Percentiles rank a stretch among this genome's conserved stretches.
Evolutionary conservation across 1,140 invertebrate species (phyloP).

Genomic region (Aphidius gifuensis): DNA sequence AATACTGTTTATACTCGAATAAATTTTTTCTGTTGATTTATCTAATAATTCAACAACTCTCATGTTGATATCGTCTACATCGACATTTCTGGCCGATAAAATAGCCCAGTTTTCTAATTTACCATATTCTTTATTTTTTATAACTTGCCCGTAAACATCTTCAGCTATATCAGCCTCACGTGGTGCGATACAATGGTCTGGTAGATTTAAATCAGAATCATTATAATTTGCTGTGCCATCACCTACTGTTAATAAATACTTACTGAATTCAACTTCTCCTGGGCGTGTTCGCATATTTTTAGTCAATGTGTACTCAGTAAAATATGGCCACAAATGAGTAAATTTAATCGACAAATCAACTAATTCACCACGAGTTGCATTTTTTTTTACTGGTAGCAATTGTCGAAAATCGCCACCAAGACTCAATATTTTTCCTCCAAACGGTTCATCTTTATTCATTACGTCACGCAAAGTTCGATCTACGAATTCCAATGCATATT

Average conservation of each 20-base stretch:
- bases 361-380: conserved; percentile 20
- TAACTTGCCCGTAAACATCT: conserved; percentile 14
- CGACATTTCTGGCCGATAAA: conserved; percentile 21
- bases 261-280: conserved; percentile 19
- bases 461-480: neutral
- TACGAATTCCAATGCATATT: neutral
- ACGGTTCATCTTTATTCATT: neutral
- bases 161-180: conserved; percentile 7
- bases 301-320: conserved; percentile 22
- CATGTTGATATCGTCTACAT: conserved; percentile 25
- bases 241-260: conserved; percentile 25
- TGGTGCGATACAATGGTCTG: conserved; percentile 12
- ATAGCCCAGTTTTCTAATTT: conserved; percentile 20
- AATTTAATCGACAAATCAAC: conserved; percentile 25
- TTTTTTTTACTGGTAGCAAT: conserved; percentile 8
- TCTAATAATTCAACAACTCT: conserved; percentile 22
- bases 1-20: neutral
- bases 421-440: neutral
- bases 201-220: conserved; percentile 18
- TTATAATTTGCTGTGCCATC: conserved; percentile 17
- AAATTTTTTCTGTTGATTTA: conserved; percentile 12
- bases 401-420: conserved; percentile 2
- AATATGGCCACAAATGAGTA: conserved; percentile 22
- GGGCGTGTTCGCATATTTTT: conserved; percentile 21
- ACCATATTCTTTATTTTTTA: conserved; percentile 17